A percentile compares a stretch with the other conserved stretches of the same genome.
phyloP scores from a whole-genome alignment of 2,113 vertebrate species.

The Rhegmatorhina hoffmannsi region DNA sequence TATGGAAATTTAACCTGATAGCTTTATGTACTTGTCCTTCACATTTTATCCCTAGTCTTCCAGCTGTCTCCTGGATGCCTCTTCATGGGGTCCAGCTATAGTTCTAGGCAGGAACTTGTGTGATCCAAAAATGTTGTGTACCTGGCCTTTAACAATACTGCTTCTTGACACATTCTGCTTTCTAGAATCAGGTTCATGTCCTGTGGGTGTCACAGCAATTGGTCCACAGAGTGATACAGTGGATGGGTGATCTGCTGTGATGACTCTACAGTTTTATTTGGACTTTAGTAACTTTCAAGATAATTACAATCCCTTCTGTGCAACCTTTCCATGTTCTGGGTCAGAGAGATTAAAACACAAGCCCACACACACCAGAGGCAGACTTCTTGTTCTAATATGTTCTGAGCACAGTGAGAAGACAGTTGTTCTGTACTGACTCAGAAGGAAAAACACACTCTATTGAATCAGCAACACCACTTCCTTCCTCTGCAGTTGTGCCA shows the following conservation, averaged over 20 bases:
- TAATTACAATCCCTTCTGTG: constrained; percentile 26
- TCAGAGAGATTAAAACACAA: constrained; percentile 37
- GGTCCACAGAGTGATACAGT: background rate
- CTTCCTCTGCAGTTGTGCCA: constrained; percentile 49
- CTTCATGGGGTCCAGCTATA: background rate
- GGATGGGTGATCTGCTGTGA: background rate
- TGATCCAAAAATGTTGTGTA: background rate
- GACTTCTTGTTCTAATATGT: constrained; percentile 42
- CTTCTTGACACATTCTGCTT: background rate
- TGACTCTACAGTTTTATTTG: constrained; percentile 25
- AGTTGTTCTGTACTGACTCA: constrained; percentile 57
- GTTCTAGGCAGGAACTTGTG: background rate
- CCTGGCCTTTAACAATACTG: background rate
- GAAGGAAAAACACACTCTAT: constrained; percentile 56
- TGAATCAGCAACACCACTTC: constrained; percentile 66
- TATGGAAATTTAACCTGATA: background rate
- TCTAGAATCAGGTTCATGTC: constrained; percentile 10
- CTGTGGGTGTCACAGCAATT: background rate
- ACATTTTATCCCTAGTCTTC: background rate
- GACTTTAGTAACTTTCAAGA: background rate
- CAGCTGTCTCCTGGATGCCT: background rate
- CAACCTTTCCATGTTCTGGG: constrained; percentile 30
- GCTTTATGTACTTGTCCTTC: background rate
- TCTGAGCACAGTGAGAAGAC: constrained; percentile 45
- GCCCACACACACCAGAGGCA: background rate